Conservation (phyloP, 2,797 vertebrate genomes). For the Arrhamphus sclerolepis region DNA sequence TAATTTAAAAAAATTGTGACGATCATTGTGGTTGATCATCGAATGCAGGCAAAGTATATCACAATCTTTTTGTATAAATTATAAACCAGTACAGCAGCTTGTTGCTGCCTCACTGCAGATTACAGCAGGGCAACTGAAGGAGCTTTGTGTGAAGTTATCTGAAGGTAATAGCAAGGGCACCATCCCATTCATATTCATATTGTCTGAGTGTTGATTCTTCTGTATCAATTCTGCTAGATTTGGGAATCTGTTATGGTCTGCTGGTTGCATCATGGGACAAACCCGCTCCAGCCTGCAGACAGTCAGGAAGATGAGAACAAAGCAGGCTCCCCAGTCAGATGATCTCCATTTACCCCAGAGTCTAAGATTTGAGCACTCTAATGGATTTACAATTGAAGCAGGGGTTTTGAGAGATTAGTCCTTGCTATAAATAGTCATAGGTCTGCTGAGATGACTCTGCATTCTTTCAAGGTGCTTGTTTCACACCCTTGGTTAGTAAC, state of each 20-base stretch:
- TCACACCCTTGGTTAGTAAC: slow-evolving; percentile 46
- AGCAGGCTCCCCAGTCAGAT: slow-evolving; percentile 40
- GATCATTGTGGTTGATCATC: slow-evolving; percentile 30
- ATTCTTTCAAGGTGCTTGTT: not conserved
- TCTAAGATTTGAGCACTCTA: slow-evolving; percentile 48
- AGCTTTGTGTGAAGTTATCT: slow-evolving; percentile 20
- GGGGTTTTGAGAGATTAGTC: slow-evolving; percentile 27
- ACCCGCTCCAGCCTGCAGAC: slow-evolving; percentile 18
- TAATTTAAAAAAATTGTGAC: slow-evolving; percentile 38
- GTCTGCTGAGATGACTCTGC: slow-evolving; percentile 37
- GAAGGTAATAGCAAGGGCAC: slow-evolving; percentile 1
- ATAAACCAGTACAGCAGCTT: slow-evolving; percentile 22
- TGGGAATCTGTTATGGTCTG: slow-evolving; percentile 42
- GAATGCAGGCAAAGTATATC: slow-evolving; percentile 23
- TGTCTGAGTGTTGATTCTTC: slow-evolving; percentile 32
- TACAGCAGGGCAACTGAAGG: slow-evolving; percentile 11
- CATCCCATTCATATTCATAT: slow-evolving; percentile 23
- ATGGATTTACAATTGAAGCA: slow-evolving; percentile 59
- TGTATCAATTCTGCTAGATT: slow-evolving; percentile 61
- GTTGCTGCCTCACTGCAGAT: slow-evolving; percentile 22
- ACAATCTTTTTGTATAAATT: slow-evolving; percentile 29
- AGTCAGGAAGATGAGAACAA: slow-evolving; percentile 37
- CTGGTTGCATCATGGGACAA: slow-evolving; percentile 23
- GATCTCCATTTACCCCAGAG: slow-evolving; percentile 50
- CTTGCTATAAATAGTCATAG: slow-evolving; percentile 52